phyloP scores from a whole-genome alignment of 2,797 vertebrate species.

The Sebastes cheni region DNA sequence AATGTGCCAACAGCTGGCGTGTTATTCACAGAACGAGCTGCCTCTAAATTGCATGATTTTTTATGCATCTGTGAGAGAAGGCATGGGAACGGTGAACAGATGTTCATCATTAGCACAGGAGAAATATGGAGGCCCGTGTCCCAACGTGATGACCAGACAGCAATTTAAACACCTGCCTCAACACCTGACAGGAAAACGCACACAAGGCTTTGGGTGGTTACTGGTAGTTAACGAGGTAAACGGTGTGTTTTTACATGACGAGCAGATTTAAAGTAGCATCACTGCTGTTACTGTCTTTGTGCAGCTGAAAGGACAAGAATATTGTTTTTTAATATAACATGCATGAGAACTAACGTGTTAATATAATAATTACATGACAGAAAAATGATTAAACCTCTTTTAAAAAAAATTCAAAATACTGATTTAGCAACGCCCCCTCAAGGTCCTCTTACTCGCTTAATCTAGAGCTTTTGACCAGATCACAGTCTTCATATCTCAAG shows the following conservation, averaged over 20 bases:
- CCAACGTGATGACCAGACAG: constrained; percentile 16
- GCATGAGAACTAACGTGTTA: background rate
- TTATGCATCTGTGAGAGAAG: constrained; percentile 49
- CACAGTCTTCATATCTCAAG: too few relatives aligned
- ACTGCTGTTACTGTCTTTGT: background rate
- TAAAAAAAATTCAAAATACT: background rate
- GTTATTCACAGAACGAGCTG: constrained; percentile 46
- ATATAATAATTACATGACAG: background rate
- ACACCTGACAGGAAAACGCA: constrained; percentile 3
- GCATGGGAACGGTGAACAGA: constrained; percentile 64
- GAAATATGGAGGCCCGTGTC: constrained; percentile 29
- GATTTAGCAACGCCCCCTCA: background rate
- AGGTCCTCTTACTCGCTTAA: background rate
- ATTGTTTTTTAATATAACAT: background rate
- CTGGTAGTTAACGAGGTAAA: background rate
- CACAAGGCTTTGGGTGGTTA: background rate
- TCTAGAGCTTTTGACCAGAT: background rate
- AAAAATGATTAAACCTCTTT: background rate
- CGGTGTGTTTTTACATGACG: background rate
- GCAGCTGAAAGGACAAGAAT: background rate
- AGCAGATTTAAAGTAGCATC: background rate
- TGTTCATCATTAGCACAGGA: constrained; percentile 63
- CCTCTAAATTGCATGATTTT: constrained; percentile 49
- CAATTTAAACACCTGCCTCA: constrained; percentile 38
- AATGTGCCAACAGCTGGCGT: constrained; percentile 54